These are phyloP conservation scores for Eupithecia exiguata DNA, from an alignment of 2,888 invertebrate species.

Conservation along the genomic window DNA sequence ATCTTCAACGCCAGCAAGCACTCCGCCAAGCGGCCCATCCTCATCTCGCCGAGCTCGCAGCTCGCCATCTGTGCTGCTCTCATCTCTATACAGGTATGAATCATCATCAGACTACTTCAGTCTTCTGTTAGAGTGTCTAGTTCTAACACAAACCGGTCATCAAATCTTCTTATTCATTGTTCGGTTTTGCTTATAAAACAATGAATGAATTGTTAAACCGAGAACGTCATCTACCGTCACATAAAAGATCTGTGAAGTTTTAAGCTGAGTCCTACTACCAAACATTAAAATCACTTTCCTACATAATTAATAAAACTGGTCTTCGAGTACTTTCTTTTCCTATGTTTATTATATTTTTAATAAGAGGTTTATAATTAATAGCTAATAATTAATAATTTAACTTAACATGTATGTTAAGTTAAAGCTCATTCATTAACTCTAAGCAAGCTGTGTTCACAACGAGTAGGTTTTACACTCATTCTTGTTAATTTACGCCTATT, in stretches of 20 bases:
- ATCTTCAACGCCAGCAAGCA: conserved; percentile 99
- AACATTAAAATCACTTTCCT: neutral
- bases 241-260: neutral
- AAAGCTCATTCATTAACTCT: too few species aligned
- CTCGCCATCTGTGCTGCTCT: conserved; percentile 94
- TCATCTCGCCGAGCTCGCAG: conserved; percentile 96
- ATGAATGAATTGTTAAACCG: neutral
- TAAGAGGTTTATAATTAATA: too few species aligned
- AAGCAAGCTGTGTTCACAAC: too few species aligned
- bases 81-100: conserved; percentile 91
- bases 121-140: neutral
- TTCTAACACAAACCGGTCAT: neutral
- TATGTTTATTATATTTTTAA: too few species aligned
- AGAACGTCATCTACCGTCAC: neutral
- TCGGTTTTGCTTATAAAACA: neutral
- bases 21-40: conserved; percentile 96
- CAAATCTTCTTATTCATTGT: neutral
- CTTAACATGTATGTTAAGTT: too few species aligned
- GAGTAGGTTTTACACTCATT: too few species aligned
- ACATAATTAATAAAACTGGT: neutral
- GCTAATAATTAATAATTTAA: too few species aligned
- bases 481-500: too few species aligned
- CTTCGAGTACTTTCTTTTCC: too few species aligned
- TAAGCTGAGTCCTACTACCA: neutral
- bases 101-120: neutral